Base-by-base conservation (phyloP, 2,888 invertebrate genomes). In the Ophioninae sp. region DNA sequence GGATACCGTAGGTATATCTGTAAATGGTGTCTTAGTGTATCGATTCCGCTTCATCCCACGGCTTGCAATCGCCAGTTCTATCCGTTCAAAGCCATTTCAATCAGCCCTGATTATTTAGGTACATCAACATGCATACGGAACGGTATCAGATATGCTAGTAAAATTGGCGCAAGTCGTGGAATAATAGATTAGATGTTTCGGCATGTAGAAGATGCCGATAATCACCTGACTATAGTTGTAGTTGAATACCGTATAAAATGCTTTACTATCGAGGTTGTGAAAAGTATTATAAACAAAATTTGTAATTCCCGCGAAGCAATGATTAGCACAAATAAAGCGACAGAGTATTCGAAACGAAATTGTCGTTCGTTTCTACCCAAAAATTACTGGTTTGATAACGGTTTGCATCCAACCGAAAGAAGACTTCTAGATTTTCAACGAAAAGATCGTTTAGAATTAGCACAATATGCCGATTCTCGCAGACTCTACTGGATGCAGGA, bases 21-120 rank as follows among this genome's bases (percentile, higher is more conserved):
- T 39, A 23, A 57, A 0, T 21, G 50, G 41, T 74, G 41, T 67
- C 39, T 67, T 20, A 20, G 59, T 44, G 70, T 59, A 56, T 62
- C 17, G 75, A 70, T 30, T 23, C 44, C n/a, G 57, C 17, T 64
- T 50, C 23, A 30, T 30, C 23, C 69, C 64, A 65, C 2, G 56
- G 20, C n/a, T 44, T 44, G 65, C 56, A 23, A 67, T 44, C 21
- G 64, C 62, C 50, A 75, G 65, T 59, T 61, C 41, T 50, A 72
- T 82, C 61, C 37, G 59, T 64, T 72, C 61, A 21, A 75, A n/a
- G 41, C 68, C 7, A 64, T 21, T 70, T 72, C 20, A 44, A 65
- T 64, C 8, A 76, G 20, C 39, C 62, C 56, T 73, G 73, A 81
- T 68, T 81, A 73, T 73, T 81, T 73, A 1, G 44, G 17, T 30